Conservation (phyloP, 2,888 invertebrate genomes). For the Epinotia bilunana region DNA sequence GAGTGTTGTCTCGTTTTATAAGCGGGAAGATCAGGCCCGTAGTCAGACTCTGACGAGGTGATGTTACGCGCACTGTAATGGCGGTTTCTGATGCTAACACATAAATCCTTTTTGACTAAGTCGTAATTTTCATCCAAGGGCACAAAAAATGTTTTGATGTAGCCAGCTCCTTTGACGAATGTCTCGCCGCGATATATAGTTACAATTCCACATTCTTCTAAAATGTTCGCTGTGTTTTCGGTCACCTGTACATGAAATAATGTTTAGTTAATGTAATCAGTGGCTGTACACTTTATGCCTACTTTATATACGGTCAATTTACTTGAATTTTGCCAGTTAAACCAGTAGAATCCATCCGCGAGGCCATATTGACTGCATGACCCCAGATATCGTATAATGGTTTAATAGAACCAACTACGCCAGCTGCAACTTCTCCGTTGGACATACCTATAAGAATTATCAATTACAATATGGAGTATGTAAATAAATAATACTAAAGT, state of each 20-base stretch:
- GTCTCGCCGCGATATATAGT: constrained; percentile 89
- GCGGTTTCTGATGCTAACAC: constrained; percentile 60
- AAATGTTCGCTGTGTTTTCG: constrained; percentile 87
- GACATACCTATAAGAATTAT: constrained; percentile 88
- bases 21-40: constrained; percentile 52
- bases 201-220: constrained; percentile 87
- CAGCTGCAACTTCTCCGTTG: constrained; percentile 95
- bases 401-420: constrained; percentile 97
- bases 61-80: constrained; percentile 61
- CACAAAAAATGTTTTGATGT: constrained; percentile 89
- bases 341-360: constrained; percentile 97
- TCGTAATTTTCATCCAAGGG: constrained; percentile 86
- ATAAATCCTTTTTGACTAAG: constrained; percentile 73
- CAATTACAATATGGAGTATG: not conserved
- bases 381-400: constrained; percentile 99
- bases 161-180: constrained; percentile 88
- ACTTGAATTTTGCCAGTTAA: constrained; percentile 91
- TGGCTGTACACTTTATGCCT: too few relatives aligned
- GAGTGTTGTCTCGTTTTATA: constrained; percentile 46
- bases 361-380: constrained; percentile 98
- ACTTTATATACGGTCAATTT: constrained; percentile 33
- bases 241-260: constrained; percentile 82
- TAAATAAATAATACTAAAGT: not conserved
- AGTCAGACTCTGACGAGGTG: constrained; percentile 51
- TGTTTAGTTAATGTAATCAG: not conserved